Evolutionary conservation across 2,888 invertebrate species (phyloP), one percentile per base, ranked within the genome.

Genomic region (Ophion slaviceki): DNA sequence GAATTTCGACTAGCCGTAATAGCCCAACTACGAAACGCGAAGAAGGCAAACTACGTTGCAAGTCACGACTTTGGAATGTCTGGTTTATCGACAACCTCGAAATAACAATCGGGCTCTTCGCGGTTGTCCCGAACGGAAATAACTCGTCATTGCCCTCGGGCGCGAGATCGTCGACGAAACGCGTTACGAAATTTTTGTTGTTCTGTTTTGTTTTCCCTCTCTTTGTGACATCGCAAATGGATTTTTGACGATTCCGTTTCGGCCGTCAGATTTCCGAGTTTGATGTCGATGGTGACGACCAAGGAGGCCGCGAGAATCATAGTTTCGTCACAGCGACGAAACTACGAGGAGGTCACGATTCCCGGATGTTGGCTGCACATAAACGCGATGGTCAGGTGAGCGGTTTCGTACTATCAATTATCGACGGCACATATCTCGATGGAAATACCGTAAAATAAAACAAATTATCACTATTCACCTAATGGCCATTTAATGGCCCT

Each of bases 281-380:
- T 96, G 84, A 95, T 97, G 95, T 95, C 95, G 90, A 93, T 97
- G 90, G 94, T 97, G 67, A 92, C 95, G 7, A 95, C 97, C 0
- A 94, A 95, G 86, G 95, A 95, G 85, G 97, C 96, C 0, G 97
- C 96, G 0, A 94, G 95, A 76, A 93, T 95, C 87, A 97, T 97
- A 91, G 95, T 97, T 75, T 94, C 94, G 75, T 97, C 97, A 0
- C 96, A 97, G 88, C 94, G 97, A 82, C 94, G 95, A 88, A 95
- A 96, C 75, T 92, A 96, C 78, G 88, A 89, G 62, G 96, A 97
- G 92, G 94, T 95, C 17, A 95, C 97, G 47, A 95, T 97, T 70
- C 97, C 97, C 0, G 94, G 95, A 86, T 95, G 95, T 10, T 95
- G 96, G 85, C 93, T 95, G 80, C 94, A 95, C 80, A 87, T 96